Conservation (phyloP, 2,797 vertebrate genomes). For the Sebastes oblongus region DNA sequence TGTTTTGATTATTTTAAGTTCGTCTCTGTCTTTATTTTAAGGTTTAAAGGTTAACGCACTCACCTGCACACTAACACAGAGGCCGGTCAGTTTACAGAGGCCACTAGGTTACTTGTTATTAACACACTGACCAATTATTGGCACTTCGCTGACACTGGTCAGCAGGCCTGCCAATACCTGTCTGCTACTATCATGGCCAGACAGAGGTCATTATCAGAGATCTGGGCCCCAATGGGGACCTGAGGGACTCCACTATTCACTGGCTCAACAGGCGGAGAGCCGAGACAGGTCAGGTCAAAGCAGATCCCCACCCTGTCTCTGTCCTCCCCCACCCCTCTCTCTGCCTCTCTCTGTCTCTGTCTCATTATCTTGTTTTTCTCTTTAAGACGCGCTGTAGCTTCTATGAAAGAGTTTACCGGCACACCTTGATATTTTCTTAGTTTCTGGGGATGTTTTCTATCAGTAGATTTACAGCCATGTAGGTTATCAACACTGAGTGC, state of each 20-base stretch:
- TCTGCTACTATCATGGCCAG: slow-evolving; percentile 68
- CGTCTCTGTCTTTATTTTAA: background rate
- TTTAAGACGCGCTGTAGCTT: background rate
- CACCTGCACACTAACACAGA: background rate
- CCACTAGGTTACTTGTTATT: slow-evolving; percentile 69
- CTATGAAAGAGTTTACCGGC: slow-evolving; percentile 27
- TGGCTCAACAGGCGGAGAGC: slow-evolving; percentile 60
- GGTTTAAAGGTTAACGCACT: background rate
- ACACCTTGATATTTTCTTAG: slow-evolving; percentile 44
- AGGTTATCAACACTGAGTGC: slow-evolving; percentile 57
- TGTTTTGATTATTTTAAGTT: background rate
- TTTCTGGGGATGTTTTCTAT: slow-evolving; percentile 60
- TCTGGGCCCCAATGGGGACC: slow-evolving; percentile 63
- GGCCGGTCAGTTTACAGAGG: slow-evolving; percentile 41
- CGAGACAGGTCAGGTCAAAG: slow-evolving; percentile 72
- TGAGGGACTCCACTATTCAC: slow-evolving; percentile 69
- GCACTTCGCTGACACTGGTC: slow-evolving; percentile 70
- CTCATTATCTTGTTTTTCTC: slow-evolving; percentile 38
- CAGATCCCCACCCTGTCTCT: slow-evolving; percentile 14
- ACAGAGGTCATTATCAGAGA: slow-evolving; percentile 81
- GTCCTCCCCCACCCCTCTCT: background rate
- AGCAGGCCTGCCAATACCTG: slow-evolving; percentile 77
- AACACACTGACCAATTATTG: slow-evolving; percentile 78
- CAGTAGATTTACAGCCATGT: slow-evolving; percentile 57
- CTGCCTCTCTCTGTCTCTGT: background rate